A percentile compares a stretch with the other conserved stretches of the same genome.
These are phyloP conservation scores for Hirtodrosophila cameraria DNA, from an alignment of 2,888 invertebrate genomes.

Conservation along the genomic window DNA sequence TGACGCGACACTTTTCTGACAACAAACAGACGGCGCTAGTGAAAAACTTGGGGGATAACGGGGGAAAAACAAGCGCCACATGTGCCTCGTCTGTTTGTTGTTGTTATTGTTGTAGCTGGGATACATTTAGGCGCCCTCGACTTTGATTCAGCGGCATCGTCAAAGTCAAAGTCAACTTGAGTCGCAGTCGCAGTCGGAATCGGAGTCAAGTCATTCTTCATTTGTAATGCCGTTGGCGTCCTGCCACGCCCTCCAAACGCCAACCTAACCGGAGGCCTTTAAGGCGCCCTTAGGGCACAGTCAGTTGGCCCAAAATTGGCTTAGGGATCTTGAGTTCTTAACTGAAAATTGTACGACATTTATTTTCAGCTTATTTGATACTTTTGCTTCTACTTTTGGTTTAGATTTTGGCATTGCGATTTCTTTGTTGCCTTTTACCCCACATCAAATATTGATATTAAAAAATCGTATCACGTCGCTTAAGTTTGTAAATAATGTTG, in stretches of 20 bases:
- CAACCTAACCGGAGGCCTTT: conserved; percentile 14
- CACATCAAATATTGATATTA: conserved; percentile 77
- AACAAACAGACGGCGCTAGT: conserved; percentile 63
- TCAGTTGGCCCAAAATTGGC: conserved; percentile 62
- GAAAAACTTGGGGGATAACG: conserved; percentile 24
- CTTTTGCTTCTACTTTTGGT: conserved; percentile 46
- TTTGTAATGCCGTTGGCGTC: conserved; percentile 68
- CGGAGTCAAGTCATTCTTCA: conserved; percentile 64
- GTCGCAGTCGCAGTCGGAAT: conserved; percentile 28
- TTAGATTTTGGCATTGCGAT: not conserved
- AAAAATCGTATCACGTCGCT: conserved; percentile 79
- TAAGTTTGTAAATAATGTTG: conserved; percentile 80
- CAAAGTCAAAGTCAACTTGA: conserved; percentile 61
- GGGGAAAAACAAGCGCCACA: conserved; percentile 53
- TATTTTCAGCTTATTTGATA: conserved; percentile 76
- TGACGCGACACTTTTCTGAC: conserved; percentile 68
- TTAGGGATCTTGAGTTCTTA: conserved; percentile 59
- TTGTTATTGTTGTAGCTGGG: conserved; percentile 22
- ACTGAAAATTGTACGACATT: conserved; percentile 71
- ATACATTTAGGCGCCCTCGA: conserved; percentile 54
- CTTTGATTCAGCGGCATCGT: conserved; percentile 46
- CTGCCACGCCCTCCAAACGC: conserved; percentile 46
- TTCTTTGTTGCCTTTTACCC: conserved; percentile 3
- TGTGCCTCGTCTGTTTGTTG: conserved; percentile 41
- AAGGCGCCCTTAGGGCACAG: conserved; percentile 9